Conservation (phyloP, 2,797 vertebrate species). For the Malacoraja senta region DNA sequence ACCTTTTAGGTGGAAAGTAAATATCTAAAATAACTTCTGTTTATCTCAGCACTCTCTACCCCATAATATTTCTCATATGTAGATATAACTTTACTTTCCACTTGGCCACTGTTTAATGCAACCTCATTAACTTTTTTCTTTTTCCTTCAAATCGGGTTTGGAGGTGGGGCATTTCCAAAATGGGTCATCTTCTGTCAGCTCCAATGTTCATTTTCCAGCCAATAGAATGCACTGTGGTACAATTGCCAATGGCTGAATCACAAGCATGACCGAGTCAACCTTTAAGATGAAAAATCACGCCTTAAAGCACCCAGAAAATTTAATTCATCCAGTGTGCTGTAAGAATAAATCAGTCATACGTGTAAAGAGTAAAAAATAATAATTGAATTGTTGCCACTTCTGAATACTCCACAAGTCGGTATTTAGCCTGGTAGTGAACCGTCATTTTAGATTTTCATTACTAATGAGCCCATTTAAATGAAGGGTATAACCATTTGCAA, state of each 20-base stretch:
- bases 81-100: not conserved
- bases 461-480: not conserved
- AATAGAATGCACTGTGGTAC: not conserved
- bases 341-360: not conserved
- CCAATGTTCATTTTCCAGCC: not conserved
- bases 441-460: constrained; percentile 5
- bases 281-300: not conserved
- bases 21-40: not conserved
- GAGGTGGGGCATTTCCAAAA: not conserved
- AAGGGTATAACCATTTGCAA: not conserved
- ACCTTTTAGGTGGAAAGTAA: not conserved
- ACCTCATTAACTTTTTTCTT: not conserved
- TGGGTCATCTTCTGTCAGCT: not conserved
- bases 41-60: not conserved
- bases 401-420: not conserved
- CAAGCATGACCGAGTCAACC: not conserved
- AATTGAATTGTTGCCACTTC: not conserved
- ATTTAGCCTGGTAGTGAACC: not conserved
- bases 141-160: not conserved
- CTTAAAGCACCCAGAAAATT: not conserved
- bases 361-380: not conserved
- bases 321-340: not conserved
- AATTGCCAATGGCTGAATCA: not conserved
- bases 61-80: not conserved
- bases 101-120: not conserved